Evolutionary conservation across 2,888 invertebrate genomes (phyloP).

Genomic region (Unio delphinus): DNA sequence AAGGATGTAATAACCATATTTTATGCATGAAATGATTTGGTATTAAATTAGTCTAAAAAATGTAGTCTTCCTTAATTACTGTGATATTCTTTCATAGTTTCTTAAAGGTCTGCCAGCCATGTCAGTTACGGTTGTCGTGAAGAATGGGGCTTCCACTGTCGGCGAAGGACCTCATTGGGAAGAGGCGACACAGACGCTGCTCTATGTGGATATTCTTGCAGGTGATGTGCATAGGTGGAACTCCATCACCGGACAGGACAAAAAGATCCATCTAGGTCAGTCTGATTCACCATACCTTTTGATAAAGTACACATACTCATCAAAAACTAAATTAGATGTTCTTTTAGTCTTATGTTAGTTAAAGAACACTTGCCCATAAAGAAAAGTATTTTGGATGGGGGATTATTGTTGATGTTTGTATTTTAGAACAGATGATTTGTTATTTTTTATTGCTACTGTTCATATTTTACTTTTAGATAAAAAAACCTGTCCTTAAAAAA

Average conservation of each 20-base stretch:
- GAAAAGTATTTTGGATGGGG: too few species aligned
- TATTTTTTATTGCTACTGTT: too few species aligned
- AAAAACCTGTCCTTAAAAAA: too few species aligned
- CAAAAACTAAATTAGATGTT: neutral
- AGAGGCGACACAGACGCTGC: conserved; percentile 48
- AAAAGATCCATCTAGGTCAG: conserved; percentile 56
- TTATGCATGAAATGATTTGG: too few species aligned
- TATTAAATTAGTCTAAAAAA: too few species aligned
- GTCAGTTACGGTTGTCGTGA: conserved; percentile 46
- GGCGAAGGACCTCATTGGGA: conserved; percentile 70
- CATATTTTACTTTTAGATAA: too few species aligned
- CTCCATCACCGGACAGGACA: conserved; percentile 45
- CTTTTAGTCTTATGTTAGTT: neutral
- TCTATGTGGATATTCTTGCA: conserved; percentile 61
- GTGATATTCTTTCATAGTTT: too few species aligned
- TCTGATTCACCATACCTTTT: neutral
- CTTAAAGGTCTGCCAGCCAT: conserved; percentile 1
- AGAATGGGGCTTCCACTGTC: conserved; percentile 42
- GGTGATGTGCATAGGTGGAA: conserved; percentile 58
- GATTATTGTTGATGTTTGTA: too few species aligned
- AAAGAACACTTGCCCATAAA: too few species aligned
- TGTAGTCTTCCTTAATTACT: too few species aligned
- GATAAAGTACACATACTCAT: neutral
- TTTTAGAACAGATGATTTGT: too few species aligned
- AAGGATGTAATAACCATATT: too few species aligned